Percentiles rank a stretch among this genome's conserved stretches.
These are phyloP conservation scores for Noctua fimbriata DNA, from an alignment of 2,888 invertebrate genomes.

Conservation along the genomic window DNA sequence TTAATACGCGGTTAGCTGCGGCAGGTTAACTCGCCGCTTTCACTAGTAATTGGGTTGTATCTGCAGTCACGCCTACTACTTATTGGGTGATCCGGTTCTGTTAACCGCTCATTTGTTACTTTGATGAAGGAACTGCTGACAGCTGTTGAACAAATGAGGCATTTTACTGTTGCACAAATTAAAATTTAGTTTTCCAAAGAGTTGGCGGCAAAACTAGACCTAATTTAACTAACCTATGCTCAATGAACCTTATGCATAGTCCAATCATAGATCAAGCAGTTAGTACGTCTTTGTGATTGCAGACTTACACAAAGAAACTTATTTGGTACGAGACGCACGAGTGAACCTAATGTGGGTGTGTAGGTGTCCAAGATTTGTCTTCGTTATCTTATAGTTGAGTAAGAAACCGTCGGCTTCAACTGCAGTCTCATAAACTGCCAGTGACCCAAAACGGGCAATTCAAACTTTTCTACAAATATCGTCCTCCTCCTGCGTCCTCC, in stretches of 20 bases:
- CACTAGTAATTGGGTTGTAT: conserved; percentile 57
- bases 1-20: conserved; percentile 82
- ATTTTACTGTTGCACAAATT: background rate
- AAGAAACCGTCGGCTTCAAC: background rate
- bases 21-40: conserved; percentile 67
- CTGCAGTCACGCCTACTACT: conserved; percentile 53
- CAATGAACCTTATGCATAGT: no score
- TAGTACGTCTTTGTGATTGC: background rate
- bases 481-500: background rate
- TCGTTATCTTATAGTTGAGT: background rate
- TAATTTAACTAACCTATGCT: background rate
- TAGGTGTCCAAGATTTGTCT: background rate
- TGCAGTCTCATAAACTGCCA: background rate
- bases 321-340: background rate
- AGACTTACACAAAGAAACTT: background rate
- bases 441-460: background rate
- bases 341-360: no score
- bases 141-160: background rate
- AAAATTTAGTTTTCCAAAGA: background rate
- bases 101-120: conserved; percentile 36
- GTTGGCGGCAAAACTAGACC: background rate
- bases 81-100: conserved; percentile 34
- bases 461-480: conserved; percentile 1
- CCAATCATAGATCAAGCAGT: background rate
- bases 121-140: conserved; percentile 22